Evolutionary conservation across 2,797 vertebrate species (phyloP).

Genomic region (Pangasius macronema): DNA sequence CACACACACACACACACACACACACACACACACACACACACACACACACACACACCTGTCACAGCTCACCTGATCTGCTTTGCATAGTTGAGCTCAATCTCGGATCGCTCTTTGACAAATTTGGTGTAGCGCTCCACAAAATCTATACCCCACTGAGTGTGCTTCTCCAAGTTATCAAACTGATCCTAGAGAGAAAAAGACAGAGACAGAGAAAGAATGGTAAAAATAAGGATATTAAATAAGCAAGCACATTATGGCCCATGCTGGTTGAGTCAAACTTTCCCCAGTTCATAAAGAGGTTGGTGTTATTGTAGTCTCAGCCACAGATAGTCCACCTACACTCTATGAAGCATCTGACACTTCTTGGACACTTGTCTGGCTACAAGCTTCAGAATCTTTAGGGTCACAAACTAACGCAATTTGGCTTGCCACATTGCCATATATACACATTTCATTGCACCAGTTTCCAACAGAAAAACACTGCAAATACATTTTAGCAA

Average conservation of each 20-base stretch:
- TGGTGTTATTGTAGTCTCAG: not conserved
- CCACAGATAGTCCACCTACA: not conserved
- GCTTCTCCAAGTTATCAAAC: conserved; percentile 99
- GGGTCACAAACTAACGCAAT: not conserved
- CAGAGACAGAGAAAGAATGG: not conserved
- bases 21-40: not conserved
- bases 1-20: not conserved
- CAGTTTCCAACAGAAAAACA: not conserved
- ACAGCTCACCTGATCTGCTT: conserved; percentile 95
- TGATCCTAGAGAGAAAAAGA: conserved; percentile 84
- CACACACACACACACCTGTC: not conserved
- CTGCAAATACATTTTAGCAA: not conserved
- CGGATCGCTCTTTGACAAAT: conserved; percentile 96
- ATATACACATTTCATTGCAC: not conserved
- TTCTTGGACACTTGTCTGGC: not conserved
- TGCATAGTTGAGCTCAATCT: conserved; percentile 98
- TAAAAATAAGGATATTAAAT: not conserved
- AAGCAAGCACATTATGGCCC: conserved; percentile 13
- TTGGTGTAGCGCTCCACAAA: conserved; percentile 96
- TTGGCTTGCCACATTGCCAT: not conserved
- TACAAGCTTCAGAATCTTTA: not conserved
- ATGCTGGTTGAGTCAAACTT: not conserved
- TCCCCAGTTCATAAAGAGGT: not conserved
- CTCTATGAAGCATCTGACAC: not conserved
- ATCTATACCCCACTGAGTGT: conserved; percentile 97